These are phyloP conservation scores for Lophotriccus pileatus DNA, from an alignment of 2,797 vertebrate species.

Conservation along the genomic window DNA sequence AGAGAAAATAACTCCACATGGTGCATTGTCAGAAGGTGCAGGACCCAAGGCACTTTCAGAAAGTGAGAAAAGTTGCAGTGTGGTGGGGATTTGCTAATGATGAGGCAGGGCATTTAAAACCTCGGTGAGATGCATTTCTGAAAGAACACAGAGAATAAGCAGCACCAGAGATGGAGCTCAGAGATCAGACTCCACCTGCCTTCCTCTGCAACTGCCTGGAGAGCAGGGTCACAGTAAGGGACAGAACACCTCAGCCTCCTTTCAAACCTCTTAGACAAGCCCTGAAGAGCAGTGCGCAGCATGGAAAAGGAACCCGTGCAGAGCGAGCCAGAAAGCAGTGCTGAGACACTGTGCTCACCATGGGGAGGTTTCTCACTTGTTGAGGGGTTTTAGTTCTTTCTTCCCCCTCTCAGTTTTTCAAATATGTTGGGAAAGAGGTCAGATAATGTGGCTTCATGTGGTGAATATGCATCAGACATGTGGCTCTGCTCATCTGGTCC, in stretches of 20 bases:
- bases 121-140: background rate
- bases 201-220: background rate
- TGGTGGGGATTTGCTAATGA: background rate
- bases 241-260: background rate
- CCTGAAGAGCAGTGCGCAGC: background rate
- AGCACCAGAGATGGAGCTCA: background rate
- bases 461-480: background rate
- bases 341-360: background rate
- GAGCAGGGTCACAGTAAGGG: background rate
- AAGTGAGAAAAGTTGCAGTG: background rate
- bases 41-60: background rate
- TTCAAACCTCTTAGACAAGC: background rate
- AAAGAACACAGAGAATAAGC: background rate
- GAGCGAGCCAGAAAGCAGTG: background rate
- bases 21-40: background rate
- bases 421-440: background rate
- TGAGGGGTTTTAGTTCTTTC: background rate
- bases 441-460: background rate
- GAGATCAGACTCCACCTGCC: background rate
- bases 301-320: background rate
- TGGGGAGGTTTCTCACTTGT: background rate
- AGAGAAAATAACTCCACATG: background rate
- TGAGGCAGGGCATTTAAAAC: background rate
- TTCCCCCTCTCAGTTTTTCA: accelerated
- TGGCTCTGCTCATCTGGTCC: background rate